phyloP scores from a whole-genome alignment of 2,113 vertebrate species.

The Mormoops blainvillei region DNA sequence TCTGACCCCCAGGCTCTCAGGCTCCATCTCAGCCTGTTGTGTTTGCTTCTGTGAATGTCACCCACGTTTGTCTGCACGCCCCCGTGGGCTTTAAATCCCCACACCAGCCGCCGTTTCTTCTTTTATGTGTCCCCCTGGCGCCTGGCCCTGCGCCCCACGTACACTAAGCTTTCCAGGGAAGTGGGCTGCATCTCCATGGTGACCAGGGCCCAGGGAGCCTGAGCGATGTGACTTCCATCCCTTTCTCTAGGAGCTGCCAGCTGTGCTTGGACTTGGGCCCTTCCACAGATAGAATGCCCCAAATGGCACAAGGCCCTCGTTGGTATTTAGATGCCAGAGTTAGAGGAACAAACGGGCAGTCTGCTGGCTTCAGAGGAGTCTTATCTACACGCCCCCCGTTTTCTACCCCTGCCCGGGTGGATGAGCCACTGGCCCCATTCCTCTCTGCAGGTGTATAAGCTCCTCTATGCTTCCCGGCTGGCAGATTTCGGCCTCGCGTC shows the following conservation, averaged over 20 bases:
- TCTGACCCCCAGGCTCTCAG: background rate
- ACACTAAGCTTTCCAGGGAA: background rate
- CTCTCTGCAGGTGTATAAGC: constrained; percentile 87
- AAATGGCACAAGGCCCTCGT: background rate
- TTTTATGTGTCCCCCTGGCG: background rate
- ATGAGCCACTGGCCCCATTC: background rate
- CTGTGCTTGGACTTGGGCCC: constrained; percentile 25
- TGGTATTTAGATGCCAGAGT: constrained; percentile 8
- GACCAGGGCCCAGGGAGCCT: background rate
- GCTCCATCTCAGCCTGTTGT: accelerated
- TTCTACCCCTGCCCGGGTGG: background rate
- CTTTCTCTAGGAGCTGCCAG: background rate
- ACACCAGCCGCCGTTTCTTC: background rate
- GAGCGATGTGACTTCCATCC: background rate
- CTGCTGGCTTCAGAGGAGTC: constrained; percentile 54
- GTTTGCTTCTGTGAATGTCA: background rate
- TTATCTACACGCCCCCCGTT: background rate
- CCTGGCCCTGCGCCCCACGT: background rate
- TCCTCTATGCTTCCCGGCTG: constrained; percentile 90
- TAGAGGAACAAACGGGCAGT: background rate
- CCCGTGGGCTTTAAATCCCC: background rate
- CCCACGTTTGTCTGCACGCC: background rate
- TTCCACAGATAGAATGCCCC: background rate
- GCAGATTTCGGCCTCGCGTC: constrained; percentile 87
- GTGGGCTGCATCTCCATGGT: background rate